Conservation (phyloP, 2,113 vertebrate genomes). For the Rhinoderma darwinii region DNA sequence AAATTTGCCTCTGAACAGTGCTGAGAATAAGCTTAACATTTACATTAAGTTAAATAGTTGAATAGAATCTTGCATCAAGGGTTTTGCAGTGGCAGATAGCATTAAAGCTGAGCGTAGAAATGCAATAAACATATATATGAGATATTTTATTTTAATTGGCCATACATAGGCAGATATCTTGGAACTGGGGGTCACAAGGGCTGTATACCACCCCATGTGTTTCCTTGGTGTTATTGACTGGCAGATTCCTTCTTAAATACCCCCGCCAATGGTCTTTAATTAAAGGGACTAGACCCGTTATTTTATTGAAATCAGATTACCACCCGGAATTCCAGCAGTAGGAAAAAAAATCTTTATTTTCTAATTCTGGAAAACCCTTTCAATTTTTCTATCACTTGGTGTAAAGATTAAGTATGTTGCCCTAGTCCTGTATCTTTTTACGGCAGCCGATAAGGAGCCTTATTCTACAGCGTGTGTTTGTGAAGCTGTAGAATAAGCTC, state of each 20-base stretch:
- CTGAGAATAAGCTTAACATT: background rate
- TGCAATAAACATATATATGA: background rate
- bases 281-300: background rate
- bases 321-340: background rate
- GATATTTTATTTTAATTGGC: background rate
- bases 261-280: background rate
- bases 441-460: too few species aligned
- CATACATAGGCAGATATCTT: background rate
- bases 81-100: background rate
- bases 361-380: background rate
- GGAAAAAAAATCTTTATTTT: background rate
- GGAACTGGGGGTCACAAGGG: background rate
- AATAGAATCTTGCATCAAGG: background rate
- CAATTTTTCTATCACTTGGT: too few species aligned
- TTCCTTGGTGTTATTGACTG: background rate
- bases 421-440: background rate
- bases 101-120: background rate
- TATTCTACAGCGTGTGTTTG: too few species aligned
- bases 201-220: background rate
- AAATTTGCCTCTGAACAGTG: background rate
- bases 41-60: background rate
- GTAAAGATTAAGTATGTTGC: background rate
- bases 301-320: background rate
- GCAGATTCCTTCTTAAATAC: background rate
- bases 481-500: too few species aligned